phyloP scores from a whole-genome alignment of 2,888 invertebrate genomes.

The Sinohyriopsis cumingii region DNA sequence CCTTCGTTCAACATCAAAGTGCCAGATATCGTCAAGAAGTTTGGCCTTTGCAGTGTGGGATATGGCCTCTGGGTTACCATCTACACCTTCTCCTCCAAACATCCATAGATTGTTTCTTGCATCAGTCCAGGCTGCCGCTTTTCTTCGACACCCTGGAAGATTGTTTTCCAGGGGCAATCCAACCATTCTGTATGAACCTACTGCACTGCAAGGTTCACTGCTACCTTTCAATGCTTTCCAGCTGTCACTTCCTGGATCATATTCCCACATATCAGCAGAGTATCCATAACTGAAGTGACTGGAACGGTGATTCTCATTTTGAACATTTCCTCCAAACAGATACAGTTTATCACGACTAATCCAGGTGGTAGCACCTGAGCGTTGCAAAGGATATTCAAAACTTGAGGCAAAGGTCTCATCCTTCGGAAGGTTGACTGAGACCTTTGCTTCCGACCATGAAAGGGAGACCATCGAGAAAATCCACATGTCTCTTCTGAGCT shows the following conservation, averaged over 20 bases:
- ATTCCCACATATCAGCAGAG: conserved; percentile 54
- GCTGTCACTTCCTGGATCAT: conserved; percentile 28
- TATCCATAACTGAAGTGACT: conserved; percentile 45
- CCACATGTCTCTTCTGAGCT: conserved; percentile 57
- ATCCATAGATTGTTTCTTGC: conserved; percentile 50
- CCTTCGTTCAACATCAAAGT: conserved; percentile 30
- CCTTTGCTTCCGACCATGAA: conserved; percentile 41
- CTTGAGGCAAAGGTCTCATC: conserved; percentile 24
- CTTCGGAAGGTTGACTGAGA: conserved; percentile 28
- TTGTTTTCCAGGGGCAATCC: conserved; percentile 14
- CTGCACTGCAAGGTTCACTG: conserved; percentile 19
- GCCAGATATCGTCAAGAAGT: conserved; percentile 55
- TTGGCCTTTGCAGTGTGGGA: conserved; percentile 36
- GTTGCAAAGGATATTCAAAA: conserved; percentile 37
- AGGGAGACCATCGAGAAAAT: conserved; percentile 41
- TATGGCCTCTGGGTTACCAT: conserved; percentile 26
- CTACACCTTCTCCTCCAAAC: conserved; percentile 60
- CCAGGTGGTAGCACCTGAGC: conserved; percentile 55
- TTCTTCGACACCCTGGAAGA: conserved; percentile 49
- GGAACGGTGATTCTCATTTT: conserved; percentile 29
- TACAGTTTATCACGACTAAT: conserved; percentile 31
- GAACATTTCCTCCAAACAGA: conserved; percentile 59
- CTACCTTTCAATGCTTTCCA: conserved; percentile 44
- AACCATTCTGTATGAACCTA: conserved; percentile 31
- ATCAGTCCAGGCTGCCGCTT: conserved; percentile 50